A percentile compares a stretch with the other conserved stretches of the same genome.
Evolutionary conservation across 2,888 invertebrate genomes (phyloP).

Genomic region (Cheilosia pagana): DNA sequence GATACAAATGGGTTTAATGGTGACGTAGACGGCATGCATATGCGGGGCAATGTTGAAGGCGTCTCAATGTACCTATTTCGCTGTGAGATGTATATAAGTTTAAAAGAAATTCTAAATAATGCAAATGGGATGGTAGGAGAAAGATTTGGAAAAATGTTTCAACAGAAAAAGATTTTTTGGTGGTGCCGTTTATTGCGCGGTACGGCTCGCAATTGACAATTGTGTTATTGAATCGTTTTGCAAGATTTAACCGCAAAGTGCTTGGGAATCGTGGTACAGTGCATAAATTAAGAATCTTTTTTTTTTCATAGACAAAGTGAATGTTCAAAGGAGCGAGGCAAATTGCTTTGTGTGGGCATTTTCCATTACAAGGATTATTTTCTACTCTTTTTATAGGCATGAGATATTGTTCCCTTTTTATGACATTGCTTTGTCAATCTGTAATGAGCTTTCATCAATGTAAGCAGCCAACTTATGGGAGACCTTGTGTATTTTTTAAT

Average conservation of each 20-base stretch:
- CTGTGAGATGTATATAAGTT: neutral
- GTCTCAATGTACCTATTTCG: conserved; percentile 36
- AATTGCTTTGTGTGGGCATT: conserved; percentile 25
- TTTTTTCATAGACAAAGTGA: conserved; percentile 17
- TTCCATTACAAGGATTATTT: neutral
- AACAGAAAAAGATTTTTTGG: neutral
- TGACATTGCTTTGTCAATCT: neutral
- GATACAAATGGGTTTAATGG: conserved; percentile 36
- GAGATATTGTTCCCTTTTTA: neutral
- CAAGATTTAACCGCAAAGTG: conserved; percentile 15
- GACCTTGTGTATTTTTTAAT: too few species aligned
- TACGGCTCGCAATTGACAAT: conserved; percentile 27
- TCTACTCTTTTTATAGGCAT: neutral
- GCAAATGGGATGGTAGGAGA: conserved; percentile 7
- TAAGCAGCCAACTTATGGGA: too few species aligned
- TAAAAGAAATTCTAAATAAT: conserved; percentile 28
- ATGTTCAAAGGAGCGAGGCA: conserved; percentile 28
- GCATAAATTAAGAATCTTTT: conserved; percentile 13
- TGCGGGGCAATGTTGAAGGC: conserved; percentile 37
- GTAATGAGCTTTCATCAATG: too few species aligned
- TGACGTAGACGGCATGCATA: neutral
- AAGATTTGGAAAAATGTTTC: conserved; percentile 9
- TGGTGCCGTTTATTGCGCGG: conserved; percentile 8
- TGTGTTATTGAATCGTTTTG: conserved; percentile 44
- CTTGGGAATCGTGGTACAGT: conserved; percentile 9